Evolutionary conservation across 2,113 vertebrate genomes (phyloP), one percentile per base, ranked within the genome.

Genomic region (Equus przewalskii): DNA sequence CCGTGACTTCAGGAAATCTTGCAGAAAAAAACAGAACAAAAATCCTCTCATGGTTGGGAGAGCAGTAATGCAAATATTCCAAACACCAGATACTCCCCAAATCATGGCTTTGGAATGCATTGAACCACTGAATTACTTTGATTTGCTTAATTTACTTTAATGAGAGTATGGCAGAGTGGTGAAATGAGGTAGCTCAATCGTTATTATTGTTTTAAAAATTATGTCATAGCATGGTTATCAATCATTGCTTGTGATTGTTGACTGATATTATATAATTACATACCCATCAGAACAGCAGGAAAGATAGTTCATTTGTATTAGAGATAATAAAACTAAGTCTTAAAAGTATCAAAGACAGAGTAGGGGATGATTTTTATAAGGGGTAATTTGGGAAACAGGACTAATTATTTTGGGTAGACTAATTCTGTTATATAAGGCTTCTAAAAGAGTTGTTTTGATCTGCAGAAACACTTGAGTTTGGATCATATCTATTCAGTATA

Each of bases 91-190:
- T 67, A 46, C 51, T 72, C 60, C 54, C 87, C 16, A 78, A 12
- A 86, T 82, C 33, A 30, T 36, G 64, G 62, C 69, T 94, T 82
- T 73, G 33, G 80, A 92, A 83, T 89, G 75, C 62, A 82, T 0
- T 60, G 73, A 78, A 65, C 78, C 65, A 92, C 91, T 54, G 72
- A 72, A 36, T 96, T 30, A n/a, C 19, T 85, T 92, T 72, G 46
- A 51, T 95, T 96, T 73, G 33, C 46, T 92, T 78, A 89, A 79
- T 89, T 78, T 94, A 89, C 54, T 92, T 86, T 67, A 64, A 73
- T 56, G 73, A 28, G 83, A 78, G 24, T 15, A 78, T 24, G 54
- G 82, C 46, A 64, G 65, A 94, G 65, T 51, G 44, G 49, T 26
- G 30, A 89, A 60, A 75, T 51, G 60, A 41, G 16, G 89, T 30